phyloP scores from a whole-genome alignment of 2,113 vertebrate genomes.

The Ochotona curzoniae region DNA sequence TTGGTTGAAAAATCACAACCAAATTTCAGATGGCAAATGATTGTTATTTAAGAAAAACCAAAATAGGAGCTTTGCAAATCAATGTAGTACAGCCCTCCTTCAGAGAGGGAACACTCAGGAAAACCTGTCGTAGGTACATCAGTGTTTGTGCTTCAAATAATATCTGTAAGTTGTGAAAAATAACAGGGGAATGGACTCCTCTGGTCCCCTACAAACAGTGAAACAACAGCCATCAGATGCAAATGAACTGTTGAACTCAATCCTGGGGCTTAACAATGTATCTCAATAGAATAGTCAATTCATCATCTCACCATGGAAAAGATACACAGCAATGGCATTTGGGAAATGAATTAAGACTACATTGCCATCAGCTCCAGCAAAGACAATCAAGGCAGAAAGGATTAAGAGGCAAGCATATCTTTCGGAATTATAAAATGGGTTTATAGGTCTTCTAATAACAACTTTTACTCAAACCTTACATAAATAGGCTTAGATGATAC shows the following conservation, averaged over 20 bases:
- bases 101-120: background rate
- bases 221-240: constrained; percentile 61
- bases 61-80: background rate
- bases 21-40: constrained; percentile 18
- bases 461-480: constrained; percentile 89
- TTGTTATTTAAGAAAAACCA: background rate
- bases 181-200: constrained; percentile 9
- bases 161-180: background rate
- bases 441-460: constrained; percentile 90
- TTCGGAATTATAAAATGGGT: constrained; percentile 89
- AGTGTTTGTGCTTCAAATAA: constrained; percentile 32
- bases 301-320: constrained; percentile 71
- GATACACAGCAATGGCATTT: constrained; percentile 75
- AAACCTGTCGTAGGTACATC: constrained; percentile 31
- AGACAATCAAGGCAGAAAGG: constrained; percentile 86
- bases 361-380: constrained; percentile 79
- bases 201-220: constrained; percentile 46
- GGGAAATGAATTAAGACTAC: constrained; percentile 85
- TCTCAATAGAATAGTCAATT: constrained; percentile 73
- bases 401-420: constrained; percentile 86
- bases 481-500: constrained; percentile 92
- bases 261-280: constrained; percentile 80
- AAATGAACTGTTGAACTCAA: constrained; percentile 78
- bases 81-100: background rate
- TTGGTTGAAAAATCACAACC: constrained; percentile 71